Evolutionary conservation across 2,797 vertebrate genomes (phyloP).

Genomic region (Tauraco hartlaubi): DNA sequence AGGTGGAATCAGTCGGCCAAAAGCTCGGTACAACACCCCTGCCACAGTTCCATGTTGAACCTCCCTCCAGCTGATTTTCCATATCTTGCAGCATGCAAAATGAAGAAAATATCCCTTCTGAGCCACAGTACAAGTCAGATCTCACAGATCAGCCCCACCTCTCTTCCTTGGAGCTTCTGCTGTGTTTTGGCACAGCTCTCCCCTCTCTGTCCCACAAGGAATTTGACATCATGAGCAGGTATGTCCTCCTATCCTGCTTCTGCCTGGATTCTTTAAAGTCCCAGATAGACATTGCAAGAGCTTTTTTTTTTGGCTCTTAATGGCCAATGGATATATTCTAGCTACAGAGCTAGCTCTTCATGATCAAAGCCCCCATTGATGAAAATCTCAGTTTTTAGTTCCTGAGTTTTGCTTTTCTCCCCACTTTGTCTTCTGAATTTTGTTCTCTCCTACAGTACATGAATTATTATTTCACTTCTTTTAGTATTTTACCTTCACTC

Average conservation of each 20-base stretch:
- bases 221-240: neutral
- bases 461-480: neutral
- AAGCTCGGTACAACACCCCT: neutral
- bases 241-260: neutral
- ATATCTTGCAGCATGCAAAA: neutral
- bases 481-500: neutral
- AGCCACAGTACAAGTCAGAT: neutral
- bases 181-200: neutral
- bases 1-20: fast-evolving
- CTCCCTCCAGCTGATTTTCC: neutral
- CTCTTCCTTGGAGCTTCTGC: neutral
- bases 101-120: neutral
- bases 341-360: neutral
- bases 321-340: neutral
- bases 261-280: neutral
- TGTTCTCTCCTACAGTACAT: neutral
- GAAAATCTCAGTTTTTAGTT: neutral
- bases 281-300: neutral
- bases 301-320: neutral
- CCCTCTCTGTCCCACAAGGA: neutral
- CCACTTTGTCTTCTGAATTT: neutral
- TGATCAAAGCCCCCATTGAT: neutral
- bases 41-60: fast-evolving
- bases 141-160: neutral
- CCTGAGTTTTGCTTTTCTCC: neutral